Evolutionary conservation across 2,888 invertebrate species (phyloP).

Genomic region (Vesta saturnalis): DNA sequence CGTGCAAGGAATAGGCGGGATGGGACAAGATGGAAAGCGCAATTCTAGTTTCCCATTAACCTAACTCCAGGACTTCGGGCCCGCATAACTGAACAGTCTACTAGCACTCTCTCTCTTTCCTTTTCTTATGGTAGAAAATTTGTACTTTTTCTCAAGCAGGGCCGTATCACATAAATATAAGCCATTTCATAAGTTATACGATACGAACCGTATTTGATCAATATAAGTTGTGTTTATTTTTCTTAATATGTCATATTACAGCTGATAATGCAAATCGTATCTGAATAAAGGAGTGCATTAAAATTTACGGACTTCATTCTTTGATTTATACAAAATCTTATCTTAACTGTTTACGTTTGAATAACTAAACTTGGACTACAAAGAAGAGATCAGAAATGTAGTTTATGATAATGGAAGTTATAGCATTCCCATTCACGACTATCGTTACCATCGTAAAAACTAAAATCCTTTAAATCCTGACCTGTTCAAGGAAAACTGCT

Average conservation of each 20-base stretch:
- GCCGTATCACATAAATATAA: conserved; percentile 13
- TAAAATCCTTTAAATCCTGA: conserved; percentile 21
- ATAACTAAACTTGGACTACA: background rate
- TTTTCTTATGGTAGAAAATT: conserved; percentile 40
- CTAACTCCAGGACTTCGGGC: conserved; percentile 72
- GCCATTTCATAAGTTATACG: background rate
- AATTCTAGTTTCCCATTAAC: conserved; percentile 78
- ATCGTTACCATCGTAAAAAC: conserved; percentile 8
- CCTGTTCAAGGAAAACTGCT: conserved; percentile 42
- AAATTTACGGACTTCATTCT: background rate
- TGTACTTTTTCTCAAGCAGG: conserved; percentile 29
- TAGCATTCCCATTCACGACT: background rate
- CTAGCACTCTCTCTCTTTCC: conserved; percentile 53
- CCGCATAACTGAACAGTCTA: conserved; percentile 65
- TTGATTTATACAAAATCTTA: background rate
- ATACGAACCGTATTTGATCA: too few species aligned
- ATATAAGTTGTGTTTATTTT: too few species aligned
- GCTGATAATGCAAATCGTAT: background rate
- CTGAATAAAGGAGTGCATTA: background rate
- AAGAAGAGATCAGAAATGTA: background rate
- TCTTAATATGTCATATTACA: background rate
- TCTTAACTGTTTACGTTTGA: background rate
- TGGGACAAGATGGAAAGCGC: conserved; percentile 74
- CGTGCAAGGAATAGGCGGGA: conserved; percentile 63
- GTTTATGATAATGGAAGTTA: conserved; percentile 2